A percentile compares a stretch with the other conserved stretches of the same genome.
Evolutionary conservation across 2,797 vertebrate species (phyloP).

Genomic region (Mormyrus proboscirostris): DNA sequence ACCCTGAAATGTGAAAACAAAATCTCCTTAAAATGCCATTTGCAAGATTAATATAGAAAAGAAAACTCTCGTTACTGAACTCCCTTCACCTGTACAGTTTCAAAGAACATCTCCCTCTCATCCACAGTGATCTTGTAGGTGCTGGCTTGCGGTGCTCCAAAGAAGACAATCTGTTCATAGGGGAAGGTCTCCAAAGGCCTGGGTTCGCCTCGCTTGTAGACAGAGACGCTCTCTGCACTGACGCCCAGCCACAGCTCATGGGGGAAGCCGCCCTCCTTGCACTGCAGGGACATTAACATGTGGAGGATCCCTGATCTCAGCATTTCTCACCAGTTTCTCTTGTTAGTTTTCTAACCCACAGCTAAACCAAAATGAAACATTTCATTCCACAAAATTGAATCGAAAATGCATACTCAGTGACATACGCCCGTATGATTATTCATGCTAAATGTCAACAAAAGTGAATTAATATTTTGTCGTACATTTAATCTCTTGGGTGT

Average conservation of each 20-base stretch:
- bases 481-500: neutral
- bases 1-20: slow-evolving; percentile 59
- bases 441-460: neutral
- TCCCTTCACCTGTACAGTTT: slow-evolving; percentile 72
- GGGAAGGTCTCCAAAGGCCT: slow-evolving; percentile 86
- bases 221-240: slow-evolving; percentile 81
- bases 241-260: slow-evolving; percentile 87
- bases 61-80: neutral
- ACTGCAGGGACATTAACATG: slow-evolving; percentile 52
- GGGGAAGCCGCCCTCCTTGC: slow-evolving; percentile 89
- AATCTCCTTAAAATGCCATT: neutral
- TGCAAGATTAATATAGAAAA: neutral
- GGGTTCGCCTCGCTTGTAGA: slow-evolving; percentile 85
- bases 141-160: slow-evolving; percentile 81
- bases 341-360: neutral
- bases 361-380: neutral
- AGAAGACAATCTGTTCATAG: slow-evolving; percentile 89
- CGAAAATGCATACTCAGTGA: neutral
- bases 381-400: neutral
- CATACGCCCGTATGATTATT: neutral
- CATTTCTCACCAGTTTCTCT: neutral
- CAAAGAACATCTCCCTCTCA: slow-evolving; percentile 91
- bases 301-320: neutral
- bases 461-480: neutral
- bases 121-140: slow-evolving; percentile 90